phyloP scores from a whole-genome alignment of 2,113 vertebrate genomes.

The Pelodiscus sinensis region DNA sequence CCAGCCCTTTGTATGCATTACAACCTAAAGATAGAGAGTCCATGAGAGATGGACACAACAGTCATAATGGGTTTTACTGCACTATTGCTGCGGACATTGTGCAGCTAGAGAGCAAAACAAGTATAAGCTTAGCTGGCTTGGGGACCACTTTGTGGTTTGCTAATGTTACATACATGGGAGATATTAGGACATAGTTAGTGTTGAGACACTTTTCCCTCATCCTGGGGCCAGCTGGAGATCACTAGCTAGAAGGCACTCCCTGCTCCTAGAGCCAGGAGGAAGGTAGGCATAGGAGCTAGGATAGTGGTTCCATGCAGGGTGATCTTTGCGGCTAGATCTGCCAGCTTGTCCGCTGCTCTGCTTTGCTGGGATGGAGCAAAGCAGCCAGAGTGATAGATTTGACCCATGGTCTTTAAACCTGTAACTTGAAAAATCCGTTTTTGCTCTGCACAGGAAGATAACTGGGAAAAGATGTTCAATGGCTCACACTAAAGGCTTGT shows the following conservation, averaged over 20 bases:
- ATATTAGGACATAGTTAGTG: neutral
- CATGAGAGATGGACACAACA: neutral
- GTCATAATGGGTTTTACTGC: neutral
- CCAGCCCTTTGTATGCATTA: neutral
- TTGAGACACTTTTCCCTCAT: neutral
- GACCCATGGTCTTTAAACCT: neutral
- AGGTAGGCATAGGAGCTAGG: neutral
- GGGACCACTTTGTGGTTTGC: accelerated
- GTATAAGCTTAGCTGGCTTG: neutral
- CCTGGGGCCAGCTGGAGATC: neutral
- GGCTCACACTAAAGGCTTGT: neutral
- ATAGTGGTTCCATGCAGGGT: neutral
- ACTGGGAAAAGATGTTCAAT: neutral
- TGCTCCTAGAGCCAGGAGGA: neutral
- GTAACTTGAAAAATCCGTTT: neutral
- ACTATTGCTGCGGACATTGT: neutral
- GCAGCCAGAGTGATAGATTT: neutral
- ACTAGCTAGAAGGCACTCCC: neutral
- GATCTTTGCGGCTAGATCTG: neutral
- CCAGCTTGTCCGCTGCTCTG: neutral
- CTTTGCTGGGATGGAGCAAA: neutral
- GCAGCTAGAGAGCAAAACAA: neutral
- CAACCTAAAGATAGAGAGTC: neutral
- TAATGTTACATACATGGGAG: neutral
- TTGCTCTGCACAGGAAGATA: neutral